Evolutionary conservation across 64 coral and sea anemone genomes (phyloP).

Genomic region (Astreopora myriophthalma): DNA sequence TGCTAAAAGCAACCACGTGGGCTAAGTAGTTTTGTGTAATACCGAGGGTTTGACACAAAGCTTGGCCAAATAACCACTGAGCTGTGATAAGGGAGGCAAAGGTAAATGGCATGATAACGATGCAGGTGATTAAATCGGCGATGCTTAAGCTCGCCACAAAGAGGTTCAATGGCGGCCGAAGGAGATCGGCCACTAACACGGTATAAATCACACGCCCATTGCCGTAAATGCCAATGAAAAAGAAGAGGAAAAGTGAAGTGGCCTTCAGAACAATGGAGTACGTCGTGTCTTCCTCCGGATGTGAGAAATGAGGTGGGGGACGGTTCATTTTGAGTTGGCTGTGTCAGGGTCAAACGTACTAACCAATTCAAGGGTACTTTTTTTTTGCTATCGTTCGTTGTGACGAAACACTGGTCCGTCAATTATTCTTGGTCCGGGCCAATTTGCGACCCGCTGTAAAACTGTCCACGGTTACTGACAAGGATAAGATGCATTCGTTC

Average conservation of each 20-base stretch:
- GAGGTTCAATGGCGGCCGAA: not conserved
- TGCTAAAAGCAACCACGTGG: not conserved
- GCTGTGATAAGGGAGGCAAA: not conserved
- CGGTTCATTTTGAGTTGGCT: not conserved
- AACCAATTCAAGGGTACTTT: too few species aligned
- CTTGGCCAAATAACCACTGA: not conserved
- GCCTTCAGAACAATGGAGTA: not conserved
- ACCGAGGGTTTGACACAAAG: not conserved
- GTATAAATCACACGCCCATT: constrained; percentile 14
- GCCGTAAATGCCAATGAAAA: not conserved
- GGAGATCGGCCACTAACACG: not conserved
- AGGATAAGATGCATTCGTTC: too few species aligned
- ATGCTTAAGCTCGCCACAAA: not conserved
- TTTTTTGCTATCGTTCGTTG: too few species aligned
- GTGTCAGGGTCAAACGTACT: too few species aligned
- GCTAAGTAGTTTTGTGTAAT: not conserved
- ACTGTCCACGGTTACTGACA: too few species aligned
- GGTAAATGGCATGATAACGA: not conserved
- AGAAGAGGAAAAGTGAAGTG: not conserved
- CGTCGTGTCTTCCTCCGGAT: not conserved
- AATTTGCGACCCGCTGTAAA: too few species aligned
- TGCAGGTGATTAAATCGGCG: not conserved
- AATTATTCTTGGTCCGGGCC: too few species aligned
- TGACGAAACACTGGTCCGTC: too few species aligned
- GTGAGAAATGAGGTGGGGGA: not conserved